Conservation (phyloP, 2,888 invertebrate species). For the Poecilobothrus nobilitatus region DNA sequence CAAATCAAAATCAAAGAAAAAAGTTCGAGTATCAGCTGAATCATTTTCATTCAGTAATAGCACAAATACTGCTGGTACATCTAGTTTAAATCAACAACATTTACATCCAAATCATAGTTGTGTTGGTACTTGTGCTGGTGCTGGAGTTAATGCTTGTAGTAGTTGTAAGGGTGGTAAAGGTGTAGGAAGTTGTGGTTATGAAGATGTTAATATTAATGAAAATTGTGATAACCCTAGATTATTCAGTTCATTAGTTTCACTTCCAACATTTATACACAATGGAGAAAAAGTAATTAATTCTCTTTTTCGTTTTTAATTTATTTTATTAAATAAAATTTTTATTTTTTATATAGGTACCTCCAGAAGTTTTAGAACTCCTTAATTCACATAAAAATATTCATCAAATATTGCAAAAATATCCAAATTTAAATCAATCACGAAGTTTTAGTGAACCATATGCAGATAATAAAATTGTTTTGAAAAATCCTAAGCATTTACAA, state of each 20-base stretch:
- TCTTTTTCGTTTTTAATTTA: background rate
- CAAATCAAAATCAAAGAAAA: constrained; percentile 41
- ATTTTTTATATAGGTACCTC: constrained; percentile 45
- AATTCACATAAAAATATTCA: constrained; percentile 62
- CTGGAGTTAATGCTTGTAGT: constrained; percentile 17
- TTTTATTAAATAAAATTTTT: background rate
- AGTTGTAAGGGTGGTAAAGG: constrained; percentile 9
- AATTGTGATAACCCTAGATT: constrained; percentile 34
- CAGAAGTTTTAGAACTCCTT: constrained; percentile 66
- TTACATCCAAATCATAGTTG: constrained; percentile 24
- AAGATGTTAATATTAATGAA: constrained; percentile 22
- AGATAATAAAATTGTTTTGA: constrained; percentile 24
- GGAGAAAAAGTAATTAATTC: constrained; percentile 52
- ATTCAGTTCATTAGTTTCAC: constrained; percentile 71
- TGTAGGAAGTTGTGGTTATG: constrained; percentile 15
- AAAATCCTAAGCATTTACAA: background rate
- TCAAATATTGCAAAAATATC: constrained; percentile 66
- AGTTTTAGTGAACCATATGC: constrained; percentile 57
- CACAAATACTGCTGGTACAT: constrained; percentile 54
- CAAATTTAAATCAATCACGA: constrained; percentile 60
- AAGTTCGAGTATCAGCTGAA: constrained; percentile 58
- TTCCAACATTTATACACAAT: constrained; percentile 74
- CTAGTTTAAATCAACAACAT: constrained; percentile 43
- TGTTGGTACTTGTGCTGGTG: constrained; percentile 10
- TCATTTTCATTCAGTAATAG: constrained; percentile 62